Percentiles rank a stretch among this genome's conserved stretches.
Conservation (phyloP, 2,888 invertebrate genomes). For the Listrodromus nycthemerus region DNA sequence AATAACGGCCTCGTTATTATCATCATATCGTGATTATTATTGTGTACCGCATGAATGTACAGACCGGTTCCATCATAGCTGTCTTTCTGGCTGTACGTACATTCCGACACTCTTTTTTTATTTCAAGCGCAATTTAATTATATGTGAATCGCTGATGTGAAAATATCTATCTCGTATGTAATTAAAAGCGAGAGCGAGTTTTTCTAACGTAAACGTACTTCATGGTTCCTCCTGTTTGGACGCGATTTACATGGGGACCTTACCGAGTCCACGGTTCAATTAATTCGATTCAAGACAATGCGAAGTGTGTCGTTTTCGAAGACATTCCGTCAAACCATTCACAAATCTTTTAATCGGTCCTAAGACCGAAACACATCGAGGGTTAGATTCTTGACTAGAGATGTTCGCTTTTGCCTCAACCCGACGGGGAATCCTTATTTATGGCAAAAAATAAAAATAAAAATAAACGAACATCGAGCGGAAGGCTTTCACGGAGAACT, state of each 20-base stretch:
- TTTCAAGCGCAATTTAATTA: slow-evolving; percentile 24
- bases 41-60: slow-evolving; percentile 35
- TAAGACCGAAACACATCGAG: background rate
- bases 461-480: slow-evolving; percentile 50
- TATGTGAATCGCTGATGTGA: background rate
- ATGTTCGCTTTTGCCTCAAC: slow-evolving; percentile 4
- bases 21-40: slow-evolving; percentile 62
- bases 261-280: background rate
- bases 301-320: background rate
- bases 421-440: slow-evolving; percentile 57
- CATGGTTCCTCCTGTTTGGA: background rate
- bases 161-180: background rate
- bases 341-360: background rate
- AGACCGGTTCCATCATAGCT: background rate
- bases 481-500: slow-evolving; percentile 63
- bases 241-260: background rate
- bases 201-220: background rate
- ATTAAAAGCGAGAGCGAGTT: background rate
- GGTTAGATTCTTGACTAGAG: background rate
- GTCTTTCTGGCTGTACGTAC: slow-evolving; percentile 13
- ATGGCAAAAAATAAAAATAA: slow-evolving; percentile 29
- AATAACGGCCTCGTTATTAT: slow-evolving; percentile 76
- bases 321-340: background rate
- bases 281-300: background rate
- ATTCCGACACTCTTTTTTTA: slow-evolving; percentile 12